phyloP scores from a whole-genome alignment of 1,140 invertebrate genomes.

The Saccostrea cuccullata region DNA sequence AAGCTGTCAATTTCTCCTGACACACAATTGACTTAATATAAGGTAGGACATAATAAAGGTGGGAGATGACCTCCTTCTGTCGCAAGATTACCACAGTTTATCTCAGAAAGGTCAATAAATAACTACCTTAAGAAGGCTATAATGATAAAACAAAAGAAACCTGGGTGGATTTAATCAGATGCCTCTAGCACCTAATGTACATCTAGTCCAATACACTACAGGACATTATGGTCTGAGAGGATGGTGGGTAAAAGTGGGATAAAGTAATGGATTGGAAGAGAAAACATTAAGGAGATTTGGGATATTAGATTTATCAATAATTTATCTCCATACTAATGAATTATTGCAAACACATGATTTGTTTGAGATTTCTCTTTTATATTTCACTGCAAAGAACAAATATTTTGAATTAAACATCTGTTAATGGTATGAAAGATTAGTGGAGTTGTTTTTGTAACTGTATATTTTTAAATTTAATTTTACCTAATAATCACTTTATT shows the following conservation, averaged over 20 bases:
- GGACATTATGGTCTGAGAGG: no score
- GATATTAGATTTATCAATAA: no score
- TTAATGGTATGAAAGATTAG: background rate
- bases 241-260: no score
- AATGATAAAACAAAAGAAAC: background rate
- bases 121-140: background rate
- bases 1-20: background rate
- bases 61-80: background rate
- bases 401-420: background rate
- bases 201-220: no score
- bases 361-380: no score
- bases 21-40: background rate
- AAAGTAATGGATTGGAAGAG: no score
- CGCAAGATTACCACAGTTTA: background rate
- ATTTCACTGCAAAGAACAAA: no score
- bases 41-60: background rate
- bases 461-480: background rate
- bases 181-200: background rate
- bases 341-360: no score
- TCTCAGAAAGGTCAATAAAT: slow-evolving; percentile 1
- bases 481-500: background rate
- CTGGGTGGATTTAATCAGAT: background rate
- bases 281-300: no score
- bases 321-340: no score
- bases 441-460: no score